phyloP scores from a whole-genome alignment of 2,797 vertebrate species.

The Botia kubotai region DNA sequence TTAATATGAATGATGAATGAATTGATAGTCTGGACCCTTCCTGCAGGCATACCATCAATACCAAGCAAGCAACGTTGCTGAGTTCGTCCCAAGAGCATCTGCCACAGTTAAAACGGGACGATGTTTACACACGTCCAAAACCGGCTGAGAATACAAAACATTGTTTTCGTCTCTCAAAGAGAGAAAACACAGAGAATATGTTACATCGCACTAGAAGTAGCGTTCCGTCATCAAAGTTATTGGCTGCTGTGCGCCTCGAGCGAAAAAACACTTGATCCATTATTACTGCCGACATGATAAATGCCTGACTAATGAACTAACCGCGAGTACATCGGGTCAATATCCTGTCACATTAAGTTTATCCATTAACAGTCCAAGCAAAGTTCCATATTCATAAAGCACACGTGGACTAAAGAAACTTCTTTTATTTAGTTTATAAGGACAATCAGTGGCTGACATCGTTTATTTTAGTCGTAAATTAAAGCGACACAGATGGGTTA shows the following conservation, averaged over 20 bases:
- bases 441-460: neutral
- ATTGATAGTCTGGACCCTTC: constrained; percentile 28
- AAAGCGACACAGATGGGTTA: neutral
- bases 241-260: constrained; percentile 36
- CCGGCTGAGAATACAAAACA: constrained; percentile 2
- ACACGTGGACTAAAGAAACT: neutral
- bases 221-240: constrained; percentile 4
- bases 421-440: neutral
- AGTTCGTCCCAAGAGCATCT: constrained; percentile 27
- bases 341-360: constrained; percentile 42
- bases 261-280: constrained; percentile 74
- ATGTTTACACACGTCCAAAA: neutral
- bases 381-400: constrained; percentile 1
- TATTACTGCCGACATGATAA: constrained; percentile 74
- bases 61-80: neutral
- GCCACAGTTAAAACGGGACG: constrained; percentile 29
- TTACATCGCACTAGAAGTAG: constrained; percentile 27
- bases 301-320: constrained; percentile 78
- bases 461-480: neutral
- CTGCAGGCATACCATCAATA: constrained; percentile 10
- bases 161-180: constrained; percentile 30
- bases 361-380: constrained; percentile 5
- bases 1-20: constrained; percentile 62
- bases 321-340: constrained; percentile 71
- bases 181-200: constrained; percentile 13